A percentile compares a stretch with the other conserved stretches of the same genome.
These are phyloP conservation scores for Argopecten irradians DNA, from an alignment of 1,140 invertebrate genomes.

Conservation along the genomic window DNA sequence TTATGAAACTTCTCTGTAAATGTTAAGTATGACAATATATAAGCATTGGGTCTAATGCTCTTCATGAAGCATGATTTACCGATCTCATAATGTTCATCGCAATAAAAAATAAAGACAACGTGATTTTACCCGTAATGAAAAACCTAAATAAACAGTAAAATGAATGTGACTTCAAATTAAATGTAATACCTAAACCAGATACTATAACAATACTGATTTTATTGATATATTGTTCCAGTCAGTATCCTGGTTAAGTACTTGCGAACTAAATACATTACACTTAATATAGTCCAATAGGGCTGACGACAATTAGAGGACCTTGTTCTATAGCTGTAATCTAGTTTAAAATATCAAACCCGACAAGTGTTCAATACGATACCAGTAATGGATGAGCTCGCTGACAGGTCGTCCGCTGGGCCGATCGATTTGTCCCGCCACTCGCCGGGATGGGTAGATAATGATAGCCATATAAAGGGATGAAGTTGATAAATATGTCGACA, in stretches of 20 bases:
- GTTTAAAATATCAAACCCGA: neutral
- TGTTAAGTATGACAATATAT: too few relatives aligned
- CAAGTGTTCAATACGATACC: neutral
- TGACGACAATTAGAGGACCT: neutral
- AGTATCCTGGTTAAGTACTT: neutral
- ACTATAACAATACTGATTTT: neutral
- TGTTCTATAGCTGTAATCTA: neutral
- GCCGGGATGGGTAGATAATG: neutral
- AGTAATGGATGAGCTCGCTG: neutral
- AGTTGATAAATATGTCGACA: neutral
- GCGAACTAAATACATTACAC: neutral
- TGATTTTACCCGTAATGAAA: too few relatives aligned
- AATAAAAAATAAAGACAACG: too few relatives aligned
- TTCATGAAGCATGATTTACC: too few relatives aligned
- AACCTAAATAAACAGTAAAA: too few relatives aligned
- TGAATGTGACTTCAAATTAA: too few relatives aligned
- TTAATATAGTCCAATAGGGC: neutral
- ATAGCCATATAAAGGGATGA: neutral
- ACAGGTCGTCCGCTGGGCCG: neutral
- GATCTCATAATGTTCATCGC: too few relatives aligned
- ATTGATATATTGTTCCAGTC: neutral
- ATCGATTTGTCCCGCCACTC: neutral
- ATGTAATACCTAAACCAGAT: too few relatives aligned
- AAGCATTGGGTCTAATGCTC: too few relatives aligned
- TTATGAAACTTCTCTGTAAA: too few relatives aligned